Evolutionary conservation across 2,888 invertebrate species (phyloP).

Genomic region (Tetheella fluctuosa): DNA sequence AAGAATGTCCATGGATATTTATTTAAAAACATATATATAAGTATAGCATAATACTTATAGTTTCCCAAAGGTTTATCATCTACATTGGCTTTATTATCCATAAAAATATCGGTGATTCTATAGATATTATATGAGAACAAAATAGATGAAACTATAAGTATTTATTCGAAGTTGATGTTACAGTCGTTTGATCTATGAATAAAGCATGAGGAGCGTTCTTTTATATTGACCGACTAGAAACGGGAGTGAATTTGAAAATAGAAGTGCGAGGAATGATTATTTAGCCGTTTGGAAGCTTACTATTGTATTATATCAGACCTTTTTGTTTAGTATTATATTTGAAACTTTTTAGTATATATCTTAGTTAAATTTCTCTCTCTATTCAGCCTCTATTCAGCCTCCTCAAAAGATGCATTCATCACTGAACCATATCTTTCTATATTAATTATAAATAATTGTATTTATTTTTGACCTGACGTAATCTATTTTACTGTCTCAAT

Average conservation of each 20-base stretch:
- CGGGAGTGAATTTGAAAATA: conserved; percentile 52
- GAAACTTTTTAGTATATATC: background rate
- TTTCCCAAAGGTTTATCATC: no score
- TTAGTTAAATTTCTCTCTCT: background rate
- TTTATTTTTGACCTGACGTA: no score
- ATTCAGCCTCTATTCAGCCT: no score
- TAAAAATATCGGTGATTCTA: background rate
- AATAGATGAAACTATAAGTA: conserved; percentile 1
- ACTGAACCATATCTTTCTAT: no score
- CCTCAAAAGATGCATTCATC: no score
- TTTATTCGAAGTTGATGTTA: conserved; percentile 19
- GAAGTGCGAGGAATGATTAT: conserved; percentile 26
- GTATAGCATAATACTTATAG: no score
- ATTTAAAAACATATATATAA: no score
- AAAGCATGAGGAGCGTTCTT: conserved; percentile 57
- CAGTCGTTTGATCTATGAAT: conserved; percentile 49
- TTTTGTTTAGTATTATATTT: background rate
- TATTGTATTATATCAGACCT: conserved; percentile 29
- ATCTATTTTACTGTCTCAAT: background rate
- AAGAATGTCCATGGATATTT: no score
- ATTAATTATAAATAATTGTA: no score
- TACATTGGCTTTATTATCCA: background rate
- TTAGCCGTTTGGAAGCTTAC: conserved; percentile 30
- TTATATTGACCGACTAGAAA: conserved; percentile 53
- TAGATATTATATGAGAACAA: background rate